Base-by-base conservation (phyloP, 2,113 vertebrate genomes). In the Dasyurus viverrinus region DNA sequence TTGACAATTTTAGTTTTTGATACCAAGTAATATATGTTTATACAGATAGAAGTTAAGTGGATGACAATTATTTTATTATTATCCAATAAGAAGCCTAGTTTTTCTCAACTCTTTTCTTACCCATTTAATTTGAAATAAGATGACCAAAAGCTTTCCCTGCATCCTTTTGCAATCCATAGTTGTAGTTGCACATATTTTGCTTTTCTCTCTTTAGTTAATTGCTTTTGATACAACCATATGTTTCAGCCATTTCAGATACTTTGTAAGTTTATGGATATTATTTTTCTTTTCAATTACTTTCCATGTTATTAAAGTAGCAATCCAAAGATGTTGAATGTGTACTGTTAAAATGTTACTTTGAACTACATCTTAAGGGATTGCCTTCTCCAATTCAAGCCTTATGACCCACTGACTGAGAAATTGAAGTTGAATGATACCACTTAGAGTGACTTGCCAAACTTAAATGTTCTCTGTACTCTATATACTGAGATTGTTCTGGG, bases 271-370 rank as follows among this genome's bases (percentile, higher is more conserved):
- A 23, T 42, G 68, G 5, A 42, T 42, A 42, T 7, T 42, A 42
- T 2, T 42, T 84, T 42, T 84, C n/a, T n/a, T 84, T 84, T 23
- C n/a, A 84, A 42, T 84, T 42, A 84, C 16, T 84, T 84, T 42
- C n/a, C n/a, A 84, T 23, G n/a, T 19, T 42, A 42, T n/a, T 76
- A 42, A 84, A 84, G 68, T 36, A 76, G 4, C 3, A 76, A 0
- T 76, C 30, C 30, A 76, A 76, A 60, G 27, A 60, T 26, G 26
- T 30, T 76, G 60, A 36, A 68, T 36, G 60, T 97, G 97, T 46
- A 42, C 46, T 96, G 46, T 95, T 68, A 2, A 89, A 93, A 90
- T 96, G 89, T 94, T 98, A 98, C 92, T 96, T 91, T 97, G 68
- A 54, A 68, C 1, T 53, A 54, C 89, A 89, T 95, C 68, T 91